A percentile compares a stretch with the other conserved stretches of the same genome.
phyloP scores from a whole-genome alignment of 2,888 invertebrate genomes.

The Galeopsomyia nigrocyanea region DNA sequence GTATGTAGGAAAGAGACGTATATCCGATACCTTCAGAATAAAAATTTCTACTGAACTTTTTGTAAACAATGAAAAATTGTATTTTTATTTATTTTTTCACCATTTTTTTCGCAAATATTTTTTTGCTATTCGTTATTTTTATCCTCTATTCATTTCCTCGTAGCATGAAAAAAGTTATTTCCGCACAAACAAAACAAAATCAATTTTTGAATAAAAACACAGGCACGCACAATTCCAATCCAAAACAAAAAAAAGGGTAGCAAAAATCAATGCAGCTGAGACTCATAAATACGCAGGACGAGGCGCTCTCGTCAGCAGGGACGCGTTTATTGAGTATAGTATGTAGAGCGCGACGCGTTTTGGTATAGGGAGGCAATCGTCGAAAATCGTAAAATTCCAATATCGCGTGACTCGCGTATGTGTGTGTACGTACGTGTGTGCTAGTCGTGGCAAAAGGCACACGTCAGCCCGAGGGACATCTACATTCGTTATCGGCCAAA shows the following conservation, averaged over 20 bases:
- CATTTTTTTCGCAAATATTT: too few species aligned
- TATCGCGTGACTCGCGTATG: background rate
- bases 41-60: too few species aligned
- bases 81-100: too few species aligned
- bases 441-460: slow-evolving; percentile 20
- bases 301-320: background rate
- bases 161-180: background rate
- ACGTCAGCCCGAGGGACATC: slow-evolving; percentile 19
- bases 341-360: too few species aligned
- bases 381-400: slow-evolving; percentile 40
- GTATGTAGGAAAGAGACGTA: too few species aligned
- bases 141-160: too few species aligned
- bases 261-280: background rate
- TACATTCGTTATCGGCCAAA: slow-evolving; percentile 43
- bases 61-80: too few species aligned
- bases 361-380: background rate
- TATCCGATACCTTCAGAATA: too few species aligned
- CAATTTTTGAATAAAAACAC: background rate
- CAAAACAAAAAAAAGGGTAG: background rate
- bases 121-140: too few species aligned
- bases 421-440: background rate
- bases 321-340: slow-evolving; percentile 16
- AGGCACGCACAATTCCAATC: background rate
- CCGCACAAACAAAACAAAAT: too few species aligned
- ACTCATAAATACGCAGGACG: slow-evolving; percentile 27